Evolutionary conservation across 2,888 invertebrate genomes (phyloP), one percentile per base, ranked within the genome.

Genomic region (Microctonus hyperodae): DNA sequence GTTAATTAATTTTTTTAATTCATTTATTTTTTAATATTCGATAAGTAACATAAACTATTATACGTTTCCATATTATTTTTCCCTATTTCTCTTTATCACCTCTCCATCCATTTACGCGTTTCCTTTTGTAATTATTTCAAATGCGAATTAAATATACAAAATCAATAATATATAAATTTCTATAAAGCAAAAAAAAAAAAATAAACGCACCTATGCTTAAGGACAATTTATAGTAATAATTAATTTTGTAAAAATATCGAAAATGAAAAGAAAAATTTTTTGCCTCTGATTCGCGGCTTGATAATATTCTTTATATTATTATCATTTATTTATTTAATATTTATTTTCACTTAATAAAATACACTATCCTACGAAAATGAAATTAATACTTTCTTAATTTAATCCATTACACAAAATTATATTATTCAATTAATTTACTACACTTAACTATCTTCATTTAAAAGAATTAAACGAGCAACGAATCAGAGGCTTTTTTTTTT

Each of bases 271-370:
- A 61, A 69, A 69, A 74, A 73, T 66, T 67, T 71, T 76, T 79
- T 78, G 79, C 76, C 81, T 78, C 79, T 80, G 73, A 79, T 80
- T 79, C 75, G 68, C 66, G 69, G 62, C 66, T 72, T 16, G 23
- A 28, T 56, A 50, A n/a, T 40, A 48, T 66, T 62, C 55, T 22
- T n/a, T n/a, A n/a, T n/a, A n/a, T n/a, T n/a, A 48, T 28, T 20
- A n/a, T 56, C 61, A 64, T 60, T 44, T 56, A n/a, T 25, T 59
- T 40, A 20, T 59, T 16, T 5, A 6, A 31, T n/a, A n/a, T 11
- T 48, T 37, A 6, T n/a, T 64, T 64, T 28, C 31, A 11, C 11
- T 11, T 2, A 37, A n/a, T 13, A n/a, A n/a, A 37, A 37, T n/a
- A 51, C 22, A 50, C 48, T 2, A n/a, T 48, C 1, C 20, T 16